Evolutionary conservation across 1,140 invertebrate genomes (phyloP), one percentile per base, ranked within the genome.

Genomic region (Meloidogyne exigua): DNA sequence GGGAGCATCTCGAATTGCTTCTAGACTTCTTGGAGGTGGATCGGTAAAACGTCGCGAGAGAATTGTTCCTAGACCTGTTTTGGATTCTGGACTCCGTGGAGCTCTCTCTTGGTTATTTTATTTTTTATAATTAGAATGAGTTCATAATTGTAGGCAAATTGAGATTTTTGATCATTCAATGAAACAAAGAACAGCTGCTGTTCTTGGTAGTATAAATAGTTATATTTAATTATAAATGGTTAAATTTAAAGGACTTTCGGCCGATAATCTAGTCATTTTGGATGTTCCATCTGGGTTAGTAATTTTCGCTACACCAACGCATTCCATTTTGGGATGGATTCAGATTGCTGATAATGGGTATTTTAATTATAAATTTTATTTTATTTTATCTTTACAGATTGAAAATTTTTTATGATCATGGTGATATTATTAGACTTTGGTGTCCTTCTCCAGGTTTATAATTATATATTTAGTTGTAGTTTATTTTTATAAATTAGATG

Each of bases 191-290:
- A 89, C 93, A 12, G 23, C 13, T 92, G 94, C 77, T 94, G 93
- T 86, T 92, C 94, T 76, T 89, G 96, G 72, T 57, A 57, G 1
- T 7, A 1, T n/a, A 18, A n/a, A 18, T 18, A 9, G 9, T 5
- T 57, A 7, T 57, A n/a, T n/a, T 57, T n/a, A 7, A 7, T 57
- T n/a, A 39, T 39, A 39, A 39, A 7, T 57, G 7, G 9, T 9
- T n/a, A n/a, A n/a, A n/a, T 57, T 57, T 57, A 57, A n/a, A 72
- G 95, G 93, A 0, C 92, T 97, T 73, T 95, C 93, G 23, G 90
- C 92, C 13, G 94, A 96, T 84, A 93, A 92, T 0, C 89, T 96
- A 65, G 93, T 95, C 26, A 88, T 96, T 13, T 91, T 96, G 63
- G 94, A 96, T 88, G 92, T 94, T 84, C 82, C 81, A 13, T 92